Base-by-base conservation (phyloP, 2,888 invertebrate species). In the Bellardia bayeri region DNA sequence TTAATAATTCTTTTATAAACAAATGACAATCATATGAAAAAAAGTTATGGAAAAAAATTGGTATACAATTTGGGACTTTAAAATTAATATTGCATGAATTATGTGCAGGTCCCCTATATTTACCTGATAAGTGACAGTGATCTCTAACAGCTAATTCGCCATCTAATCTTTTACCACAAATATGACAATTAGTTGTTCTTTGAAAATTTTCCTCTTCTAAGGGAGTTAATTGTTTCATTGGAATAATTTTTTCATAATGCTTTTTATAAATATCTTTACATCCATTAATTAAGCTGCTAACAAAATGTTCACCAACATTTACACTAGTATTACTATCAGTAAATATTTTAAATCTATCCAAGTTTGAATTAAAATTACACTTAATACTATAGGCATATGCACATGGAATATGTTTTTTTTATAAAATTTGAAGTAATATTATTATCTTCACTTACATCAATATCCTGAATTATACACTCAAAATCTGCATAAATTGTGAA, bases 61-160 rank as follows among this genome's bases (percentile, higher is more conserved):
- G 74, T 11, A 61, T 45, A 7, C 61, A 58, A 13, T 74, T 58
- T 11, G 58, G 74, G 1, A 8, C 14, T 8, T 40, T 30, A 8
- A 16, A 74, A 42, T 42, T 45, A 5, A 61, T 5, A 61, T 61
- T 74, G 45, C 42, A 74, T n/a, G 37, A n/a, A 30, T 71, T 69
- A 63, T 80, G 80, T 42, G 71, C 49, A 33, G 42, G 30, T 16
- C 33, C n/a, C 49, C 49, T 23, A 68, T 51, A 68, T 68, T 49
- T 68, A 7, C 68, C 49, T 7, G 49, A 23, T 1, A 68, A 49
- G 14, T 68, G n/a, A 51, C 68, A 68, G 13, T 68, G 68, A 68
- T 68, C 49, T 42, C 42, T 42, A 42, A 42, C 42, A 42, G 42
- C 42, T 42, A 11, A 9, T 42, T 42, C 42, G 7, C 6, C 42